A percentile compares a stretch with the other conserved stretches of the same genome.
Evolutionary conservation across 2,888 invertebrate genomes (phyloP).

Genomic region (Tuberolachnus salignus): DNA sequence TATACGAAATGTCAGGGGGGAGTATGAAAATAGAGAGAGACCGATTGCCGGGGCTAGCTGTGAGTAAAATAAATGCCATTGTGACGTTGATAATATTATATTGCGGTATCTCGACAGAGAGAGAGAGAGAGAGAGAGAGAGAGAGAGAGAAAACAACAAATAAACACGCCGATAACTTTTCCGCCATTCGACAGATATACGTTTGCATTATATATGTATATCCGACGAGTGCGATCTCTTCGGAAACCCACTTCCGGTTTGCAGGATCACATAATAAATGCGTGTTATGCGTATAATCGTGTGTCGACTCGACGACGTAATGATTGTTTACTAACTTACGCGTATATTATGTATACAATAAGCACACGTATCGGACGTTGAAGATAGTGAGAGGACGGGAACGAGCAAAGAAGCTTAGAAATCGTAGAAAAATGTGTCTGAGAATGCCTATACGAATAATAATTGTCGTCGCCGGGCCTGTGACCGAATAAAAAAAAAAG

Average conservation of each 20-base stretch:
- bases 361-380: neutral
- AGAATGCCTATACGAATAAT: neutral
- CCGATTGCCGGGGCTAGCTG: too few species aligned
- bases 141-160: too few species aligned
- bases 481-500: neutral
- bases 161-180: too few species aligned
- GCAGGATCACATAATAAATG: constrained; percentile 4
- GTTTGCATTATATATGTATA: too few species aligned
- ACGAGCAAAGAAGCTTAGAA: constrained; percentile 3
- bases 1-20: too few species aligned
- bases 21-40: too few species aligned
- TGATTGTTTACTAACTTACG: constrained; percentile 23
- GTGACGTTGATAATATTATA: too few species aligned
- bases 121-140: too few species aligned
- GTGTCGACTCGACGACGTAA: constrained; percentile 6
- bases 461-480: neutral
- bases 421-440: constrained; percentile 27
- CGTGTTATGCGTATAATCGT: constrained; percentile 3
- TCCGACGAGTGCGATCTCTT: neutral
- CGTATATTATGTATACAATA: neutral
- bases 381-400: neutral
- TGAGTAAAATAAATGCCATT: too few species aligned
- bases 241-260: constrained; percentile 13
- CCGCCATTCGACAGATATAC: too few species aligned
- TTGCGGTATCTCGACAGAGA: too few species aligned